Base-by-base conservation (phyloP, 2,888 invertebrate genomes). In the Drosophila colorata region DNA sequence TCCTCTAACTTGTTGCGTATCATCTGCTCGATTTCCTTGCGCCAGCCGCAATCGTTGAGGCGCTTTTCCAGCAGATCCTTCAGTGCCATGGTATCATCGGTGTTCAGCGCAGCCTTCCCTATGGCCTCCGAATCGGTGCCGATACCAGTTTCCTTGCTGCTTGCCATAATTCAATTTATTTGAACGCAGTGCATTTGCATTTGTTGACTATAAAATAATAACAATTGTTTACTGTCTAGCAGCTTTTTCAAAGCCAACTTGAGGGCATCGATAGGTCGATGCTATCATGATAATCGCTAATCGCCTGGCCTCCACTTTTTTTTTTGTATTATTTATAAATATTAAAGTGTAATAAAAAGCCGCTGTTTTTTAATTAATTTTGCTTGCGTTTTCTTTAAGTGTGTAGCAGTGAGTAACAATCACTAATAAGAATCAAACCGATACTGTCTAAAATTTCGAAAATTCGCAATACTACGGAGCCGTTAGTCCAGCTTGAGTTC, bases 31-130 rank as follows among this genome's bases (percentile, higher is more conserved):
- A 98, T 95, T 93, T 98, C 96, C 91, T 98, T 98, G 84, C 96
- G 94, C 98, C 98, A 98, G 1, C 98, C 98, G 92, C 98, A 98
- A 92, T 98, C 98, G 44, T 96, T 95, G 47, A 98, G 93, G 58
- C 97, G 93, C 63, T 95, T 94, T 74, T 96, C 93, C 40, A 97
- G 93, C 52, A 97, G 93, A 91, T 97, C 96, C 88, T 96, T 96
- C 46, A 97, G 94, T 75, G 61, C 89, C 6, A 80, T 66, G n/a
- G 86, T 78, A 31, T 91, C 90, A 1, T 66, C 72, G 2, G 23
- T 55, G 40, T 58, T 65, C 0, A 82, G 41, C 18, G 51, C 65
- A 2, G 18, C 2, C n/a, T 66, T 43, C 1, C 90, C 87, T 2
- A 82, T 80, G 6, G 86, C 77, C 75, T 47, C 35, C 0, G 71